Percentiles rank a stretch among this genome's conserved stretches.
Evolutionary conservation across 2,113 vertebrate genomes (phyloP).

Genomic region (Eublepharis macularius): DNA sequence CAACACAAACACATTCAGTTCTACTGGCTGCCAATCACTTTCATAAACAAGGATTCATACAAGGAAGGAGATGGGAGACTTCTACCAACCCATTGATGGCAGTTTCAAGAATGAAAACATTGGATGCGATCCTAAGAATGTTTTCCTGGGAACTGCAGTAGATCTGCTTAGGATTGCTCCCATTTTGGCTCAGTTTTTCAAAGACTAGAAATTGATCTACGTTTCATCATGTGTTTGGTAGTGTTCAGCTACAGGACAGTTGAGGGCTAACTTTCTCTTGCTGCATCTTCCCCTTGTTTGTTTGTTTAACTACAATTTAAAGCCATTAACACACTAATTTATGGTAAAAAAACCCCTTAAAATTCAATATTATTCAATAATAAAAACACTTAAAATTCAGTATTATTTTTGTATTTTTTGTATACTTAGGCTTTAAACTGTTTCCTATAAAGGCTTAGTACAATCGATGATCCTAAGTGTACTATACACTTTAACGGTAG

Average conservation of each 20-base stretch:
- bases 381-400: too few species aligned
- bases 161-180: too few species aligned
- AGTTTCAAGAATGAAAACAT: slow-evolving; percentile 75
- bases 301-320: slow-evolving; percentile 63
- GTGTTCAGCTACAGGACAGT: slow-evolving; percentile 65
- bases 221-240: slow-evolving; percentile 44
- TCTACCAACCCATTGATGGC: slow-evolving; percentile 56
- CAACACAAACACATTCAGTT: slow-evolving; percentile 70
- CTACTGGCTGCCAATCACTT: slow-evolving; percentile 70
- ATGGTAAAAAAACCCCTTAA: slow-evolving; percentile 70
- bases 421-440: slow-evolving; percentile 67
- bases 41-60: slow-evolving; percentile 74
- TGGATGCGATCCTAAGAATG: too few species aligned
- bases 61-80: slow-evolving; percentile 67
- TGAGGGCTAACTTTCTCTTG: slow-evolving; percentile 53
- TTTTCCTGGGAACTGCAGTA: too few species aligned
- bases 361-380: slow-evolving; percentile 71
- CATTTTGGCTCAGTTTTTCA: slow-evolving; percentile 73
- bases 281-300: slow-evolving; percentile 53
- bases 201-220: slow-evolving; percentile 69
- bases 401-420: slow-evolving; percentile 61
- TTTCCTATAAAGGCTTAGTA: slow-evolving; percentile 73
- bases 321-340: slow-evolving; percentile 71
- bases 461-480: slow-evolving; percentile 70
- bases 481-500: slow-evolving; percentile 68